These are phyloP conservation scores for Murina feae DNA, from an alignment of 2,113 vertebrate species.

Conservation along the genomic window DNA sequence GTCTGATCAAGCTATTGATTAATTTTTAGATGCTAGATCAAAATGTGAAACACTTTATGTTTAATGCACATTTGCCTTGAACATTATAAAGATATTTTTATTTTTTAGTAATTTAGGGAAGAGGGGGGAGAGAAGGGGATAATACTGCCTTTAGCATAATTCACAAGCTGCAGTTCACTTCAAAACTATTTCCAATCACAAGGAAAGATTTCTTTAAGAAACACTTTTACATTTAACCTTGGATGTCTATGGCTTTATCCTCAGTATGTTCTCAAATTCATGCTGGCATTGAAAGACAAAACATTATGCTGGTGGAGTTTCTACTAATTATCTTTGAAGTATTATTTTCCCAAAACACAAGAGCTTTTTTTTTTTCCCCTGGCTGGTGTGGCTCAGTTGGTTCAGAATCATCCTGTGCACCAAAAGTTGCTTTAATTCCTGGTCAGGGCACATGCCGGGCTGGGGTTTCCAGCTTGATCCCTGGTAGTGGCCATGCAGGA, in stretches of 20 bases:
- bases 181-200: slow-evolving; percentile 72
- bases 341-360: slow-evolving; percentile 79
- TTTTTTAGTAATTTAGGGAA: slow-evolving; percentile 76
- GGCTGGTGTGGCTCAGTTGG: no score
- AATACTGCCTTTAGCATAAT: slow-evolving; percentile 53
- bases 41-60: slow-evolving; percentile 83
- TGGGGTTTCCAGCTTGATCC: no score
- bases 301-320: slow-evolving; percentile 75
- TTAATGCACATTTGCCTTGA: slow-evolving; percentile 75
- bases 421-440: no score
- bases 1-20: slow-evolving; percentile 78
- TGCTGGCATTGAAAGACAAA: slow-evolving; percentile 75
- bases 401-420: no score
- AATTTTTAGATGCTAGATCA: slow-evolving; percentile 73
- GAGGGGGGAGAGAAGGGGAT: slow-evolving; percentile 5
- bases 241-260: slow-evolving; percentile 74
- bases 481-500: no score
- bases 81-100: slow-evolving; percentile 78
- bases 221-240: slow-evolving; percentile 80
- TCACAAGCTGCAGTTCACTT: slow-evolving; percentile 77
- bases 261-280: slow-evolving; percentile 77
- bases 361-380: not conserved
- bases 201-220: slow-evolving; percentile 43
- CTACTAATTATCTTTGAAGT: slow-evolving; percentile 78
- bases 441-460: no score